Conservation (phyloP, 2,113 vertebrate species). For the Sylvietta virens region DNA sequence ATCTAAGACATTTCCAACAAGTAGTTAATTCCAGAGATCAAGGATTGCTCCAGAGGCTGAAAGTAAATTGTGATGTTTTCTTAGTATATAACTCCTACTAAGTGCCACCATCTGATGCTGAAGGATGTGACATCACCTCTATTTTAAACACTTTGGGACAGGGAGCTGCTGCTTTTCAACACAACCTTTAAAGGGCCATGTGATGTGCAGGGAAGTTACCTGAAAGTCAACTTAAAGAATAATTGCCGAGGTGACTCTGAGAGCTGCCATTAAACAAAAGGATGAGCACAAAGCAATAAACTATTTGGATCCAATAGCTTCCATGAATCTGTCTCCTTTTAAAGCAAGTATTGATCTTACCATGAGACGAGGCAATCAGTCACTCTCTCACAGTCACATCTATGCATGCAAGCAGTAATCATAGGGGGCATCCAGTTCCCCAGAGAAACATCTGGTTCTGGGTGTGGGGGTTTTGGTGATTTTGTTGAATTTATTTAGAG, state of each 20-base stretch:
- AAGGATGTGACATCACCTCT: neutral
- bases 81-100: neutral
- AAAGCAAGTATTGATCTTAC: constrained; percentile 55
- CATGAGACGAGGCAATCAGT: constrained; percentile 3
- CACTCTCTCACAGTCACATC: constrained; percentile 29
- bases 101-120: neutral
- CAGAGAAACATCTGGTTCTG: neutral
- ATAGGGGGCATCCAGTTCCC: neutral
- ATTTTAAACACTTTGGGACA: neutral
- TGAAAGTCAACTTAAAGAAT: constrained; percentile 22
- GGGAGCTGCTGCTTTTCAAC: neutral
- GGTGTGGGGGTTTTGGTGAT: neutral
- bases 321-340: constrained; percentile 46
- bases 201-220: neutral
- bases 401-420: constrained; percentile 35
- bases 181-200: neutral
- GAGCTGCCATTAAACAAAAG: constrained; percentile 40
- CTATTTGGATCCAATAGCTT: constrained; percentile 41
- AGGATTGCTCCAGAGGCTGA: neutral
- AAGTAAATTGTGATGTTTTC: neutral
- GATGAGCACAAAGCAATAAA: constrained; percentile 52
- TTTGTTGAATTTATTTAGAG: neutral
- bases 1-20: neutral
- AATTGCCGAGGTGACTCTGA: constrained; percentile 1
- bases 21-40: neutral